Percentiles rank a stretch among this genome's conserved stretches.
Conservation (phyloP, 2,888 invertebrate genomes). For the Lypha dubia region DNA sequence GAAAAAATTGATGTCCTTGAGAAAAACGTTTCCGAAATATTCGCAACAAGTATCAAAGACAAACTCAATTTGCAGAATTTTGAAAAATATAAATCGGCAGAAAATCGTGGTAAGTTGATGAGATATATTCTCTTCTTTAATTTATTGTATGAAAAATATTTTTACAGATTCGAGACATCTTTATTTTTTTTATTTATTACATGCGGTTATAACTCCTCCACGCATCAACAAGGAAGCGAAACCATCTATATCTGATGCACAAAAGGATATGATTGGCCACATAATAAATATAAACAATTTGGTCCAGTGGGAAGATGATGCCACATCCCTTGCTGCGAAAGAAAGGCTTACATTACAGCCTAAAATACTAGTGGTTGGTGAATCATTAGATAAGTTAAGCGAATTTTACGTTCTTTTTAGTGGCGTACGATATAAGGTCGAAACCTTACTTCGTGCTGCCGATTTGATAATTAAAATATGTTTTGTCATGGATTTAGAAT, state of each 20-base stretch:
- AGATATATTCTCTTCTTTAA: slow-evolving; percentile 33
- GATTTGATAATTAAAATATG: slow-evolving; percentile 38
- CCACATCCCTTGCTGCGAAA: slow-evolving; percentile 17
- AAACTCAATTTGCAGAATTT: slow-evolving; percentile 36
- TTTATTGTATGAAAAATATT: slow-evolving; percentile 36
- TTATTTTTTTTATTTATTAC: slow-evolving; percentile 44
- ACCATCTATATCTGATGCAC: slow-evolving; percentile 33
- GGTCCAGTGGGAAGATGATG: slow-evolving; percentile 27
- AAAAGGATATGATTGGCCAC: slow-evolving; percentile 49
- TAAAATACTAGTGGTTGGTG: slow-evolving; percentile 47
- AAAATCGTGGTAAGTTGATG: slow-evolving; percentile 26
- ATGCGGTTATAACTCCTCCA: slow-evolving; percentile 42
- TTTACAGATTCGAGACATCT: slow-evolving; percentile 36
- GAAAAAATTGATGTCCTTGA: slow-evolving; percentile 50
- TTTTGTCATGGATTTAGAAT: slow-evolving; percentile 38
- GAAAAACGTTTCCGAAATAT: slow-evolving; percentile 41
- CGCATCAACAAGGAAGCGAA: slow-evolving; percentile 22
- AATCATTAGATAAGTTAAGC: slow-evolving; percentile 29
- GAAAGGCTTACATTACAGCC: slow-evolving; percentile 39
- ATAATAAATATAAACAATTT: slow-evolving; percentile 43
- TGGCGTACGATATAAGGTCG: slow-evolving; percentile 30
- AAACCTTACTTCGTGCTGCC: slow-evolving; percentile 30
- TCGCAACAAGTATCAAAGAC: slow-evolving; percentile 42
- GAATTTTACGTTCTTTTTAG: slow-evolving; percentile 42
- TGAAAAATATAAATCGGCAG: slow-evolving; percentile 37